Base-by-base conservation (phyloP, 2,113 vertebrate species). In the Pelmatolapia mariae region DNA sequence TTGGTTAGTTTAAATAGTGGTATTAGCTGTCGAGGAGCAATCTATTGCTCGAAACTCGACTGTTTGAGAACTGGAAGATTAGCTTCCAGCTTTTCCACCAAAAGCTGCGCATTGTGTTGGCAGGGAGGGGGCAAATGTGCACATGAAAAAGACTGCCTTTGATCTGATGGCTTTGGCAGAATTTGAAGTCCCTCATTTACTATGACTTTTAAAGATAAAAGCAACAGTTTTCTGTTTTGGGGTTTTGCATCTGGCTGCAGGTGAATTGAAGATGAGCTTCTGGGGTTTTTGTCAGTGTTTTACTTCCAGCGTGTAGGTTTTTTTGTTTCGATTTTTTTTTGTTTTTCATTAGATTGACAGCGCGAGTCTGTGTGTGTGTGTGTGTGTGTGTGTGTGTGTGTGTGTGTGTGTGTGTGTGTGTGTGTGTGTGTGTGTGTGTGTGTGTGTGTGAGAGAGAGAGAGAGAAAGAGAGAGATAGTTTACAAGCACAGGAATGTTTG, bases 301-400 rank as follows among this genome's bases (percentile, higher is more conserved):
- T 81, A 89, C 87, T 91, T 92, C 86, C 90, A 84, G 78, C 88
- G 91, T 92, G 85, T 88, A 93, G 91, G 86, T 91, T 93, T 61
- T 81, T 36, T 33, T 63, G 16, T 36, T 63, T 61, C 26, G 16
- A 19, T 19, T 33, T 33, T 11, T 10, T 29, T 8, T 33, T n/a
- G 36, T 93, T 50, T 80, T 33, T 52, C 79, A 84, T 29, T 5
- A 61, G 86, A 78, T 79, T 61, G 80, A 84, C 73, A 90, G 36
- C 3, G 26, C 13, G 8, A 29, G 56, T 57, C 4, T 24, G 1
- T 24, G 4, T 56, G 53, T 56, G n/a, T 56, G 22, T 24, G 10
- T 13, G 53, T 15, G 76, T 81, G 76, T 84, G 79, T 84, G 53
- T 78, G 33, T 66, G 79, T 76, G 84, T 71, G 26, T 82, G 13